These are phyloP conservation scores for Pipistrellus kuhlii DNA, from an alignment of 2,797 vertebrate genomes.

Conservation along the genomic window DNA sequence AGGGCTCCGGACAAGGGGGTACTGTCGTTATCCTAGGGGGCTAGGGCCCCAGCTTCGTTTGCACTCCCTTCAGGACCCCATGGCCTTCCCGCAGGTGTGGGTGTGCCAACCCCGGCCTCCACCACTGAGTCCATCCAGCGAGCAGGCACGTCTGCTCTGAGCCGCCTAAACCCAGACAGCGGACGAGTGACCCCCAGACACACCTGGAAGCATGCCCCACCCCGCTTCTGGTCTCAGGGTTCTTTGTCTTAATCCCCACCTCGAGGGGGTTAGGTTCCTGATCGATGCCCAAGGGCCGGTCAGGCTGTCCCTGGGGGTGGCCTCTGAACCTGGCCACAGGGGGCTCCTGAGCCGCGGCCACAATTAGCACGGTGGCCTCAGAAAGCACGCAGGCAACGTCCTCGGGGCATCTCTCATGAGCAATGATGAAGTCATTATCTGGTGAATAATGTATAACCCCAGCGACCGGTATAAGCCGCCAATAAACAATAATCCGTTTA, in stretches of 20 bases:
- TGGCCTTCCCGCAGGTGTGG: not conserved
- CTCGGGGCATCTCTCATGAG: slow-evolving; percentile 76
- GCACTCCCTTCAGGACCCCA: not conserved
- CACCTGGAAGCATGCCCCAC: rapidly evolving
- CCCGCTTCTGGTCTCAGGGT: not conserved
- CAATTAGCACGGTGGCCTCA: slow-evolving; percentile 64
- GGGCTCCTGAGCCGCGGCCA: not conserved
- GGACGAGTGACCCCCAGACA: not conserved
- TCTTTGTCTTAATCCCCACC: not conserved
- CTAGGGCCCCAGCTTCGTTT: not conserved
- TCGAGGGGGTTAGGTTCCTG: not conserved
- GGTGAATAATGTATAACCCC: slow-evolving; percentile 77
- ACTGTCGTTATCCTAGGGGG: not conserved
- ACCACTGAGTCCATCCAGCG: too few species aligned
- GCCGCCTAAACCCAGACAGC: not conserved
- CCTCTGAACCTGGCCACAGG: not conserved
- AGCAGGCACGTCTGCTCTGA: not conserved
- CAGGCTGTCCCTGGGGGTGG: not conserved
- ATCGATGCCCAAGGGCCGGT: not conserved
- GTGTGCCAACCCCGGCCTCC: too few species aligned
- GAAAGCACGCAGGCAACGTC: slow-evolving; percentile 36
- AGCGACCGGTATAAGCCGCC: slow-evolving; percentile 70
- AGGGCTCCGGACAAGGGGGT: rapidly evolving
- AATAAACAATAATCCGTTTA: slow-evolving; percentile 75
- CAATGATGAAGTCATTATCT: slow-evolving; percentile 76